Evolutionary conservation across 30 jellyfish, hydroid and myxozoan species (phyloP).

Genomic region (Sanderia malayensis): DNA sequence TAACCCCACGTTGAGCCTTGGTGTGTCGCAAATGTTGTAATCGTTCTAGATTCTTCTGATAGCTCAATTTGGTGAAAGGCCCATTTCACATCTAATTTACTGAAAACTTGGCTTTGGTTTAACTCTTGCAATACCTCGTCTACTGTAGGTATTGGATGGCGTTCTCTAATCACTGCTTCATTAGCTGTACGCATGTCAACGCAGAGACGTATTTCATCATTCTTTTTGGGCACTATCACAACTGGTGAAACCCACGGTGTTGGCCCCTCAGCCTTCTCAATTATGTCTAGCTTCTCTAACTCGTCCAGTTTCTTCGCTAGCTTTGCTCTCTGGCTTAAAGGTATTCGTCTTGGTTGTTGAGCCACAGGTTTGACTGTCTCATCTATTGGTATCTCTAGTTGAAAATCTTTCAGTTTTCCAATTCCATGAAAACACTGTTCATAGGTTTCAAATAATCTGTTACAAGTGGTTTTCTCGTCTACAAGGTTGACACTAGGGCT

Average conservation of each 20-base stretch:
- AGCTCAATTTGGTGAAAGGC: no score
- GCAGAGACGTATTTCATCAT: no score
- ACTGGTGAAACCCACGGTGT: no score
- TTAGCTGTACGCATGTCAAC: conserved; percentile 60
- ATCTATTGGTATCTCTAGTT: conserved; percentile 39
- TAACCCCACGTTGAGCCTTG: no score
- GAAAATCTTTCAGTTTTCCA: conserved; percentile 42
- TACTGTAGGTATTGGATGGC: conserved; percentile 54
- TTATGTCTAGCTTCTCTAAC: conserved; percentile 46
- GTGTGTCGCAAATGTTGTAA: no score
- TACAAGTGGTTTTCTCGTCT: no score
- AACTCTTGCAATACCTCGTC: no score
- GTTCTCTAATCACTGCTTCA: conserved; percentile 46
- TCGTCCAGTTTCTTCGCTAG: conserved; percentile 47
- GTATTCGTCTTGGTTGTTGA: conserved; percentile 36
- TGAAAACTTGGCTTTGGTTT: no score
- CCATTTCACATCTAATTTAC: no score
- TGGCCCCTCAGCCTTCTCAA: conserved; percentile 52
- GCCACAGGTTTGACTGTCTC: conserved; percentile 43
- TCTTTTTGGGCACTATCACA: no score
- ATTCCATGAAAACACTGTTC: conserved; percentile 44
- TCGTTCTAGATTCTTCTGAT: no score
- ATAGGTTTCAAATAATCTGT: conserved; percentile 9
- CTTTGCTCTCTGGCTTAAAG: conserved; percentile 23
- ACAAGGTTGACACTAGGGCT: no score